Conservation (phyloP, 1,140 invertebrate genomes). For the Eriosoma lanigerum region DNA sequence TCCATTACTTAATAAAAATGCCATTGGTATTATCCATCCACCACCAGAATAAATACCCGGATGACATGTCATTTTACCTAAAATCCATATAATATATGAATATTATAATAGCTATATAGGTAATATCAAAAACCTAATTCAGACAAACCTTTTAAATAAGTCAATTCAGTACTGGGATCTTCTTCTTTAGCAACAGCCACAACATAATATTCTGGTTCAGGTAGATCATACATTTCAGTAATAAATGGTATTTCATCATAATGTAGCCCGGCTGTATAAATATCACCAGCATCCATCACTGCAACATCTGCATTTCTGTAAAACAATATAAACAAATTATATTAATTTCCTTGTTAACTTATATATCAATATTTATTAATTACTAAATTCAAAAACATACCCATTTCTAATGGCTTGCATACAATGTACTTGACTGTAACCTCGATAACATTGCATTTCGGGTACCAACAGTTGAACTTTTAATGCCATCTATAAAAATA, state of each 20-base stretch:
- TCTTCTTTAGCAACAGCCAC: slow-evolving; percentile 90
- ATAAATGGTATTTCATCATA: slow-evolving; percentile 84
- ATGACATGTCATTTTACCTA: slow-evolving; percentile 84
- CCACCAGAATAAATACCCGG: slow-evolving; percentile 88
- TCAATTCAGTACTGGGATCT: slow-evolving; percentile 81
- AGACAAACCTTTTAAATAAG: slow-evolving; percentile 75
- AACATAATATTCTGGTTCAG: slow-evolving; percentile 85
- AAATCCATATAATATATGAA: slow-evolving; percentile 51
- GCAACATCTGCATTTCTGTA: slow-evolving; percentile 76
- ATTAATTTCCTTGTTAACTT: not conserved
- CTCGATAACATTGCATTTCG: slow-evolving; percentile 82
- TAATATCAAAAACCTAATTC: too few species aligned
- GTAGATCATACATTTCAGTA: slow-evolving; percentile 85
- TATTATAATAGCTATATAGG: too few species aligned
- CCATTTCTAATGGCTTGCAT: slow-evolving; percentile 78
- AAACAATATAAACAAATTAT: not conserved
- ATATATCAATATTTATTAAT: not conserved
- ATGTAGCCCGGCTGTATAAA: slow-evolving; percentile 83
- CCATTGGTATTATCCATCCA: slow-evolving; percentile 93
- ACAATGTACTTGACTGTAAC: slow-evolving; percentile 82
- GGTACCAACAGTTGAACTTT: slow-evolving; percentile 87
- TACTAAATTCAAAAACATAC: slow-evolving; percentile 59
- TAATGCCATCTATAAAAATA: slow-evolving; percentile 70
- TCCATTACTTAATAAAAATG: slow-evolving; percentile 88
- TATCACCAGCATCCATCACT: slow-evolving; percentile 89